Evolutionary conservation across 2,888 invertebrate genomes (phyloP).

Genomic region (Drosophila lacicola): DNA sequence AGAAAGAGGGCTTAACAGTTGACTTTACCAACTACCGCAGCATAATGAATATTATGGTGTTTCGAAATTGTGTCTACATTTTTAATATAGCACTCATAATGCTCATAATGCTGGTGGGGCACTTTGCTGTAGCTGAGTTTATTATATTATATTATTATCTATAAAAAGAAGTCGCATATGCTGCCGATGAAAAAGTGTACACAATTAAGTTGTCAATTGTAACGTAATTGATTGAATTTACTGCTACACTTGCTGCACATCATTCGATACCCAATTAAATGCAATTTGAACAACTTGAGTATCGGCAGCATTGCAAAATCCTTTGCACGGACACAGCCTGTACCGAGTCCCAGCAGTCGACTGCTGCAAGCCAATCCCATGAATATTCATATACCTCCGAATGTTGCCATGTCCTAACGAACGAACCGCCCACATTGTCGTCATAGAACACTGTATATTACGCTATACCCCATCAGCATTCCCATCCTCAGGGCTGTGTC

Average conservation of each 20-base stretch:
- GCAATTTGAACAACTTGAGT: conserved; percentile 27
- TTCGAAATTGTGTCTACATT: conserved; percentile 7
- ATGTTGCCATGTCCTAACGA: too few species aligned
- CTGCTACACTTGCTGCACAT: conserved; percentile 20
- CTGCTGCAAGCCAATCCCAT: conserved; percentile 17
- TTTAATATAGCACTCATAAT: not conserved
- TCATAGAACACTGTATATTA: not conserved
- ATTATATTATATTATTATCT: too few species aligned
- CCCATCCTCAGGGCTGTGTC: conserved; percentile 3
- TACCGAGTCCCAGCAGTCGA: conserved; percentile 7
- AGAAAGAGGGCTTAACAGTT: not conserved
- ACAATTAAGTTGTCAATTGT: conserved; percentile 9
- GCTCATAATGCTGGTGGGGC: not conserved
- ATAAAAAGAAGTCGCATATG: not conserved
- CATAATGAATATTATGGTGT: conserved; percentile 19
- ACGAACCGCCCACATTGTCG: not conserved
- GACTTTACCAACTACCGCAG: conserved; percentile 14
- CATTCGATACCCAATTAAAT: conserved; percentile 38
- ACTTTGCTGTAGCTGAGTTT: not conserved
- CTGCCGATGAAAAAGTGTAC: not conserved
- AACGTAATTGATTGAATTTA: conserved; percentile 36
- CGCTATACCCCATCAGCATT: too few species aligned
- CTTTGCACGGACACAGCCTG: conserved; percentile 4
- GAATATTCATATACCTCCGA: conserved; percentile 40
- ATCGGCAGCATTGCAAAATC: conserved; percentile 10